phyloP scores from a whole-genome alignment of 2,113 vertebrate species.

The Spermophilus dauricus region DNA sequence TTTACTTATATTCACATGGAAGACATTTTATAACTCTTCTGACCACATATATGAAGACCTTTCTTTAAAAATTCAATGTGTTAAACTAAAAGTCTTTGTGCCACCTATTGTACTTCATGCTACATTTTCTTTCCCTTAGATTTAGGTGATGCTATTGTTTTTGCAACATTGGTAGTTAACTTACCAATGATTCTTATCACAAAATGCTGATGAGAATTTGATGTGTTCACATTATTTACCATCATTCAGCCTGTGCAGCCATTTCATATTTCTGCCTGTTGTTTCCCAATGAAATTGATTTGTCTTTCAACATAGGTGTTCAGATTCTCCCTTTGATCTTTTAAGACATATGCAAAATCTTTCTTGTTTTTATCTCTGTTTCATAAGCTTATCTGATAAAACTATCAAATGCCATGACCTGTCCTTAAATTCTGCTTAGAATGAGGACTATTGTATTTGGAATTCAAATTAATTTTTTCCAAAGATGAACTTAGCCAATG shows the following conservation, averaged over 20 bases:
- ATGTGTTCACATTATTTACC: not conserved
- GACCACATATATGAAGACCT: not conserved
- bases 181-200: not conserved
- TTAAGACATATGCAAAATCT: not conserved
- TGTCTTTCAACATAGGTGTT: not conserved
- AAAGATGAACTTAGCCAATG: not conserved
- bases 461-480: conserved; percentile 38
- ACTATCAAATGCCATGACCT: not conserved
- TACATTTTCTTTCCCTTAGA: not conserved
- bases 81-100: not conserved
- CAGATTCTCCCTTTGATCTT: not conserved
- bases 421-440: conserved; percentile 52
- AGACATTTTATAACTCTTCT: conserved; percentile 28
- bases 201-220: conserved; percentile 13
- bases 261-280: not conserved
- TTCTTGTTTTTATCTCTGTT: not conserved
- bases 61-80: not conserved
- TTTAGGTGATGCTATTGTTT: not conserved
- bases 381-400: not conserved
- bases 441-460: not conserved
- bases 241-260: not conserved
- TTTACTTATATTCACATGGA: not conserved
- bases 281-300: not conserved
- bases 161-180: not conserved
- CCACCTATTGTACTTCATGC: not conserved